A percentile compares a stretch with the other conserved stretches of the same genome.
These are phyloP conservation scores for Melipona beecheii DNA, from an alignment of 2,888 invertebrate genomes.

Conservation along the genomic window DNA sequence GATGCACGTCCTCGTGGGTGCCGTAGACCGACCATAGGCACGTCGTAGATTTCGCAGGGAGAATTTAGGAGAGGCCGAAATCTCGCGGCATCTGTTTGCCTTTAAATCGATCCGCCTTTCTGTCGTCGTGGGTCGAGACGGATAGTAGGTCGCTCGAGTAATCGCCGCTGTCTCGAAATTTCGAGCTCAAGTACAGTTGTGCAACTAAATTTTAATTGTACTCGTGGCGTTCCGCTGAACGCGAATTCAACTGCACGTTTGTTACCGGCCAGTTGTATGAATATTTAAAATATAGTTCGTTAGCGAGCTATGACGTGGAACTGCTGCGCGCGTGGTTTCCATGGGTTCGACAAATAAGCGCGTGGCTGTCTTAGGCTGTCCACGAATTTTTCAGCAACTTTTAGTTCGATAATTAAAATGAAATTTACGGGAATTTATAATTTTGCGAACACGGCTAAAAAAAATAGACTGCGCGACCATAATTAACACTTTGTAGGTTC, in stretches of 20 bases:
- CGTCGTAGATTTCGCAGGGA: slow-evolving; percentile 34
- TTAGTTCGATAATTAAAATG: neutral
- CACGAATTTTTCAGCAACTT: neutral
- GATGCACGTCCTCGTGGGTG: slow-evolving; percentile 33
- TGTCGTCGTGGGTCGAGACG: too few relatives aligned
- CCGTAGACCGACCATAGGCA: slow-evolving; percentile 20
- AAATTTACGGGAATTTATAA: too few relatives aligned
- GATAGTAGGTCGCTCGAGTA: too few relatives aligned
- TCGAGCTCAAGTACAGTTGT: neutral
- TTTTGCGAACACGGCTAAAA: too few relatives aligned
- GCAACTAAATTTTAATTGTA: neutral
- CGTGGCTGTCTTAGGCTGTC: neutral
- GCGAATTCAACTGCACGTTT: neutral
- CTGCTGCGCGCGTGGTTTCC: neutral
- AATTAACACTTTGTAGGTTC: too few relatives aligned
- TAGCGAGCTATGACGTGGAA: neutral
- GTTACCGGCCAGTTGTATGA: neutral
- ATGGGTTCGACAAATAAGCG: neutral
- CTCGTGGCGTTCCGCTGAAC: too few relatives aligned
- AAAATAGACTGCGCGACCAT: too few relatives aligned
- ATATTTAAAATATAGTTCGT: neutral
- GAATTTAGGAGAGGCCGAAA: slow-evolving; percentile 31
- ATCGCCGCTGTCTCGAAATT: too few relatives aligned
- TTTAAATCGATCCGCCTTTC: slow-evolving; percentile 25
- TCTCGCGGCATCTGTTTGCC: slow-evolving; percentile 21